Evolutionary conservation across 1,140 invertebrate genomes (phyloP).

Genomic region (Ostrea denselamellosa): DNA sequence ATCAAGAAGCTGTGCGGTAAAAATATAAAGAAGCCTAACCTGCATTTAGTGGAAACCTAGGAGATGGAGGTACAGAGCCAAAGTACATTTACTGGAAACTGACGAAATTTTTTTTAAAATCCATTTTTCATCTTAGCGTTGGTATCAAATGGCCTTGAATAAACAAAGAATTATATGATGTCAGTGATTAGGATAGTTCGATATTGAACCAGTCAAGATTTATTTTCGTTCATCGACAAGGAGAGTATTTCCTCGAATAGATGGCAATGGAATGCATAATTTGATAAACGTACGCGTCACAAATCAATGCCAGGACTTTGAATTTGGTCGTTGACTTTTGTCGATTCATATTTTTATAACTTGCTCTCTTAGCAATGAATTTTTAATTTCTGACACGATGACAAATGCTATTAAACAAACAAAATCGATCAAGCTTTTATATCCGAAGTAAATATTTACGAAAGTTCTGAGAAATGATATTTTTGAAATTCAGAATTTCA

Average conservation of each 20-base stretch:
- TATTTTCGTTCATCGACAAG: background rate
- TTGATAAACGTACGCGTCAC: background rate
- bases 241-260: conserved; percentile 4
- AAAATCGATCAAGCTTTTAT: background rate
- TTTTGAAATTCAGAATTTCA: background rate
- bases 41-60: no score
- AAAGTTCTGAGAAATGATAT: background rate
- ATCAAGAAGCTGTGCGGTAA: no score
- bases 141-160: background rate
- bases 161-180: background rate
- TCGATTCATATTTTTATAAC: background rate
- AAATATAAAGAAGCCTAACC: no score
- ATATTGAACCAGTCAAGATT: background rate
- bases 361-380: background rate
- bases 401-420: background rate
- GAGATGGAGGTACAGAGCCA: background rate
- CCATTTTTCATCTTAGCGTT: background rate
- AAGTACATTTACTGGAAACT: background rate
- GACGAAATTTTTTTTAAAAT: background rate
- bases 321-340: background rate
- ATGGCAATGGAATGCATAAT: background rate
- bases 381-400: background rate
- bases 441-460: background rate
- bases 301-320: background rate
- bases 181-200: conserved; percentile 1